Percentiles rank a stretch among this genome's conserved stretches.
These are phyloP conservation scores for Rhadina sibilatrix DNA, from an alignment of 2,113 vertebrate genomes.

Conservation along the genomic window DNA sequence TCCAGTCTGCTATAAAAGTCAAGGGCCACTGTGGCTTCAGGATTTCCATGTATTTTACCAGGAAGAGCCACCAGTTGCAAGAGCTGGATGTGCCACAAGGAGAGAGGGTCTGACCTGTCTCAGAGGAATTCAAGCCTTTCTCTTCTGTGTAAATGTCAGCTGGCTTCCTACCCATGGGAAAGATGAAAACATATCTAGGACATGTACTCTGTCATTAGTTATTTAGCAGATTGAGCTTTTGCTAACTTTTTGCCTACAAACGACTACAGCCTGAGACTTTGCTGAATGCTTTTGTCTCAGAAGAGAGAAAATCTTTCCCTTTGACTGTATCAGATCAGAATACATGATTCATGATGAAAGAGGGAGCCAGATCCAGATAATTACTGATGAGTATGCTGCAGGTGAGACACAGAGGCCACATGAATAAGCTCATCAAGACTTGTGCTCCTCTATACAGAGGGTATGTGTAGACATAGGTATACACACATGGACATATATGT, in stretches of 20 bases:
- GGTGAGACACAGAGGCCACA: fast-evolving
- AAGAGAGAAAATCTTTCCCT: not conserved
- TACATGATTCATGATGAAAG: not conserved
- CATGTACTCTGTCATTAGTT: not conserved
- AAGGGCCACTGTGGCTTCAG: not conserved
- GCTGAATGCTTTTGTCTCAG: not conserved
- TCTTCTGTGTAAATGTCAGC: not conserved
- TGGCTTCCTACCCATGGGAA: not conserved
- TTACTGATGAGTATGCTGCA: not conserved
- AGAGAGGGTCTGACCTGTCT: not conserved
- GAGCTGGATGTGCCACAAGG: not conserved
- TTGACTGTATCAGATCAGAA: not conserved
- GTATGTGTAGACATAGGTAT: fast-evolving
- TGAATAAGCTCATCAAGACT: not conserved
- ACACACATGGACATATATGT: fast-evolving
- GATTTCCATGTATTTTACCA: not conserved
- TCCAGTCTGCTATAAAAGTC: not conserved
- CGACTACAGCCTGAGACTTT: not conserved
- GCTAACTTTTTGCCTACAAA: not conserved
- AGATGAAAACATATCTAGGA: constrained; percentile 16
- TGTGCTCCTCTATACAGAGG: not conserved
- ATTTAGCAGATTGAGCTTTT: not conserved
- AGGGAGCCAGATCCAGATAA: not conserved
- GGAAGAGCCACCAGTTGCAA: not conserved
- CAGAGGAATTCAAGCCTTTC: constrained; percentile 3